phyloP scores from a whole-genome alignment of 2,797 vertebrate genomes.

The Carduelis carduelis region DNA sequence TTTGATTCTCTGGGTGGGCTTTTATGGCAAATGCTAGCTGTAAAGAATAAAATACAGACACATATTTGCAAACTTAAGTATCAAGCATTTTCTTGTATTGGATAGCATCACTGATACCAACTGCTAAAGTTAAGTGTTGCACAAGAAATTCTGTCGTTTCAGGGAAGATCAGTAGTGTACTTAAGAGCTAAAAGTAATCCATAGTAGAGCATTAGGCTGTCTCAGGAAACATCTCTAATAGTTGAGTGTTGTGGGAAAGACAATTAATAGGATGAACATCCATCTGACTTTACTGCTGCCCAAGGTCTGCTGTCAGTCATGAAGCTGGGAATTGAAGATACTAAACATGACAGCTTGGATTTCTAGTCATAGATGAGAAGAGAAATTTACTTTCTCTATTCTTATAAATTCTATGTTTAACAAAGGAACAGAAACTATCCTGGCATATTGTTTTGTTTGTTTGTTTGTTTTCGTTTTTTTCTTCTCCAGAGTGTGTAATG shows the following conservation, averaged over 20 bases:
- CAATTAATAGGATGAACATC: background rate
- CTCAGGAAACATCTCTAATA: background rate
- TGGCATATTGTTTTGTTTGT: background rate
- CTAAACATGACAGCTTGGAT: background rate
- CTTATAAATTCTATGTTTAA: background rate
- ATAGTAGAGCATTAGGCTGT: background rate
- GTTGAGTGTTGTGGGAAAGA: background rate
- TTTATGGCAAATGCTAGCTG: background rate
- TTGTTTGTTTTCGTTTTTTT: background rate
- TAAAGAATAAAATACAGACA: background rate
- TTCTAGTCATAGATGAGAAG: background rate
- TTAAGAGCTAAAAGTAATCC: background rate
- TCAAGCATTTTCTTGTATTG: background rate
- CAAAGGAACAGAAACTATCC: background rate
- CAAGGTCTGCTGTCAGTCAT: background rate
- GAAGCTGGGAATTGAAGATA: background rate
- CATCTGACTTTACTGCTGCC: background rate
- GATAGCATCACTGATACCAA: background rate
- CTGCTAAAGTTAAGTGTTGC: background rate
- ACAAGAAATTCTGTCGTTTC: background rate
- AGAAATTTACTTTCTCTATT: background rate
- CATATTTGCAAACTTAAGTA: accelerated
- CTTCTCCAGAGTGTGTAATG: conserved; percentile 66
- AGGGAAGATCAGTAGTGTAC: background rate
- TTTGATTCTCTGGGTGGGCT: background rate